Conservation (phyloP, 2,113 vertebrate species). For the Amblyopsis rosae region DNA sequence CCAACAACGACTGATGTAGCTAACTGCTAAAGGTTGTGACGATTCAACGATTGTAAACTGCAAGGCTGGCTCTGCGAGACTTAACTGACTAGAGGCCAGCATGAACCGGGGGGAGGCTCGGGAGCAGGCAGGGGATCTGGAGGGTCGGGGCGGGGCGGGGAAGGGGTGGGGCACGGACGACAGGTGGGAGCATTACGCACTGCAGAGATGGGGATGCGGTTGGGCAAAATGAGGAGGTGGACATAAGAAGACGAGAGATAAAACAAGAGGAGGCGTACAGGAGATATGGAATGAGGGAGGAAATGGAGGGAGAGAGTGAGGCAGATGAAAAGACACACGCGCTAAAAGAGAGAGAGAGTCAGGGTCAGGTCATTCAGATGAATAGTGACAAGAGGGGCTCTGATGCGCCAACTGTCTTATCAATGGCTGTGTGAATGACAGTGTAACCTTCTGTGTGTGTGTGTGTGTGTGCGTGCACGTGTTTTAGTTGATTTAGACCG, state of each 20-base stretch:
- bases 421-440: conserved; percentile 70
- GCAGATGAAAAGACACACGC: conserved; percentile 37
- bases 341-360: conserved; percentile 35
- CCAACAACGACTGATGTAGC: no score
- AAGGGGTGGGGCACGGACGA: conserved; percentile 19
- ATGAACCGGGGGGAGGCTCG: conserved; percentile 18
- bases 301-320: conserved; percentile 47
- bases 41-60: not conserved
- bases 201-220: not conserved
- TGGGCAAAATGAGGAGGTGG: not conserved
- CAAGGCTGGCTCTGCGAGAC: no score
- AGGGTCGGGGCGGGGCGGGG: conserved; percentile 7
- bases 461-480: conserved; percentile 9
- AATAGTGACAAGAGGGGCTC: conserved; percentile 71
- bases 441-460: conserved; percentile 66
- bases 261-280: conserved; percentile 8
- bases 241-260: conserved; percentile 42
- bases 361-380: conserved; percentile 67
- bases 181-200: not conserved
- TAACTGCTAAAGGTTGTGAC: conserved; percentile 24
- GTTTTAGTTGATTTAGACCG: conserved; percentile 70
- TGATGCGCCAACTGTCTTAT: conserved; percentile 57
- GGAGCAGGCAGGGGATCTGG: conserved; percentile 30
- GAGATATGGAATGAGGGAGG: conserved; percentile 44
- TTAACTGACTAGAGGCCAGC: conserved; percentile 31